Percentiles rank a stretch among this genome's conserved stretches.
These are phyloP conservation scores for Dryobotodes eremita DNA, from an alignment of 2,888 invertebrate species.

Conservation along the genomic window DNA sequence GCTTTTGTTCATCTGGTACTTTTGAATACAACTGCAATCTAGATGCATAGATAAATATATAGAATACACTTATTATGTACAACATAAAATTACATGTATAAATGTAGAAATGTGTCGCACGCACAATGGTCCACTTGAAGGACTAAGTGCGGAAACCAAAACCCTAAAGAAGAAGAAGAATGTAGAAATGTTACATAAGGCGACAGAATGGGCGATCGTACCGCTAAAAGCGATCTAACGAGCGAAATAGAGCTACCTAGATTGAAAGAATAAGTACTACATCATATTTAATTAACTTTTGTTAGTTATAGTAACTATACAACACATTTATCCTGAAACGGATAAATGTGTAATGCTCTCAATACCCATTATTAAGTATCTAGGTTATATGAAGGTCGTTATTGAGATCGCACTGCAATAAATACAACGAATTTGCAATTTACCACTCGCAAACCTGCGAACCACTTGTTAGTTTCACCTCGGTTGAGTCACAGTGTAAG, in stretches of 20 bases:
- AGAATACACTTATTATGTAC: too few species aligned
- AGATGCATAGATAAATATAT: too few species aligned
- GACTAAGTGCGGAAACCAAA: too few species aligned
- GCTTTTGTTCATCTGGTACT: not conserved
- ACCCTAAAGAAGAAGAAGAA: too few species aligned
- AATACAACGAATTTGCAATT: conserved; percentile 44
- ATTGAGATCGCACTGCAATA: conserved; percentile 20
- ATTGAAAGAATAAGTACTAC: not conserved
- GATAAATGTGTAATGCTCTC: too few species aligned
- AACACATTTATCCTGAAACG: not conserved
- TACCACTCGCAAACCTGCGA: conserved; percentile 33
- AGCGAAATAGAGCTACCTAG: too few species aligned
- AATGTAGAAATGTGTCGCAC: too few species aligned
- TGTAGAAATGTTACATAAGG: too few species aligned
- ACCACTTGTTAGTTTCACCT: conserved; percentile 57
- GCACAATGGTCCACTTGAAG: too few species aligned
- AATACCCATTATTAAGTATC: conserved; percentile 7
- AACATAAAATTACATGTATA: too few species aligned
- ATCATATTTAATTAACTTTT: not conserved
- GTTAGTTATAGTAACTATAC: not conserved
- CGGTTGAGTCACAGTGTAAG: conserved; percentile 13
- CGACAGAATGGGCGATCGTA: too few species aligned
- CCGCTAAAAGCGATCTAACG: too few species aligned
- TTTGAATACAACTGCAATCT: not conserved
- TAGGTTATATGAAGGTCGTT: conserved; percentile 18